Percentiles rank a stretch among this genome's conserved stretches.
phyloP scores from a whole-genome alignment of 2,797 vertebrate genomes.

The Platyrinchus mystaceus region DNA sequence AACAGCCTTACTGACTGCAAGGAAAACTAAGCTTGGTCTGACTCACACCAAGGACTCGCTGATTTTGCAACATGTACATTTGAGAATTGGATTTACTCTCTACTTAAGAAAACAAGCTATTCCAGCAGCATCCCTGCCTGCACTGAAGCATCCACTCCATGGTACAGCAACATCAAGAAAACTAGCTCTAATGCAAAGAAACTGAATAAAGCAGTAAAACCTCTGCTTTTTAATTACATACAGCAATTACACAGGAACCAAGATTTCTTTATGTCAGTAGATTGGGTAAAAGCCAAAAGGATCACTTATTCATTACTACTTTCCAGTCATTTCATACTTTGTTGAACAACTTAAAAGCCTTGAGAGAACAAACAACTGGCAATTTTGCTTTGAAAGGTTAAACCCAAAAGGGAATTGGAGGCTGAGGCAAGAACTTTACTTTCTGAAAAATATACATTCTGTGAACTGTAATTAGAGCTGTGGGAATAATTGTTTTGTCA shows the following conservation, averaged over 20 bases:
- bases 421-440: neutral
- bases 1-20: neutral
- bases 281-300: conserved; percentile 28
- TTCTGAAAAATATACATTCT: neutral
- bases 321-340: conserved; percentile 36
- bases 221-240: neutral
- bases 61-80: neutral
- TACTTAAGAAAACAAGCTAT: neutral
- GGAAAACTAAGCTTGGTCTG: neutral
- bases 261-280: neutral
- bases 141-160: neutral
- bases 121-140: neutral
- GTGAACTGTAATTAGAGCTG: neutral
- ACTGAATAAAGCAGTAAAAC: neutral
- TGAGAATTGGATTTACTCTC: neutral
- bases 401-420: neutral
- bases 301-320: conserved; percentile 8
- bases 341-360: conserved; percentile 48
- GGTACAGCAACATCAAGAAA: neutral
- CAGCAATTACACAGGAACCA: conserved; percentile 29
- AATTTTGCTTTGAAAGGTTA: conserved; percentile 40
- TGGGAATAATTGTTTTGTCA: neutral
- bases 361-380: conserved; percentile 8
- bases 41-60: accelerated
- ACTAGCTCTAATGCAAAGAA: neutral